phyloP scores from a whole-genome alignment of 2,888 invertebrate species.

The Cerastoderma edule region DNA sequence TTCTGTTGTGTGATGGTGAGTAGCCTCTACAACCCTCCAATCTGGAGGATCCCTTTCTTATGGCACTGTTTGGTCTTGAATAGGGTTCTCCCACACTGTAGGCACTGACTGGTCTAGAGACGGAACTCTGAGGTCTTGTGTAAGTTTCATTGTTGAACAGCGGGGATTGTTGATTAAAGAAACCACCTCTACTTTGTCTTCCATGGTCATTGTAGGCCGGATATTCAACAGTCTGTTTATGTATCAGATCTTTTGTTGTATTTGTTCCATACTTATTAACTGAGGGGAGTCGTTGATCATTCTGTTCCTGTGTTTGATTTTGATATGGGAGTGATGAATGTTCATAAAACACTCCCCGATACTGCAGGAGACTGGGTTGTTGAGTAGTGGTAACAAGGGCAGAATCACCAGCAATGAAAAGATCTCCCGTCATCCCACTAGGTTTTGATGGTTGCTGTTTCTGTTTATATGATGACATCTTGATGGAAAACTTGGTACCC shows the following conservation, averaged over 20 bases:
- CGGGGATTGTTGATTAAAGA: too few relatives aligned
- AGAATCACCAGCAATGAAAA: conserved; percentile 11
- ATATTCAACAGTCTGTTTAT: neutral
- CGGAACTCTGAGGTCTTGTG: neutral
- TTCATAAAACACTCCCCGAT: conserved; percentile 15
- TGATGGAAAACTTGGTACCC: too few relatives aligned
- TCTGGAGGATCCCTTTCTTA: neutral
- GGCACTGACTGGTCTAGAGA: conserved; percentile 8
- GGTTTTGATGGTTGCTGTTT: too few relatives aligned
- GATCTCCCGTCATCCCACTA: too few relatives aligned
- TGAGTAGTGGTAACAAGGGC: conserved; percentile 8
- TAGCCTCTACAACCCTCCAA: neutral
- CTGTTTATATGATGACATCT: too few relatives aligned
- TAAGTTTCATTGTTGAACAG: too few relatives aligned
- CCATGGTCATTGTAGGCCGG: neutral
- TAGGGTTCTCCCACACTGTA: neutral
- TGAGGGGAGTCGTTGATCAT: neutral
- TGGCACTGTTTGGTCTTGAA: conserved; percentile 11
- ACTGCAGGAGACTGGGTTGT: neutral
- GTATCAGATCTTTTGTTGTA: neutral
- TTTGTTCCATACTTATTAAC: neutral
- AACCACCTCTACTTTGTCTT: too few relatives aligned
- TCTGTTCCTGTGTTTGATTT: neutral
- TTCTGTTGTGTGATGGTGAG: neutral
- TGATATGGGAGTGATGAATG: neutral